Evolutionary conservation across 1,140 invertebrate genomes (phyloP), one percentile per base, ranked within the genome.

Genomic region (Chlorops oryzae): DNA sequence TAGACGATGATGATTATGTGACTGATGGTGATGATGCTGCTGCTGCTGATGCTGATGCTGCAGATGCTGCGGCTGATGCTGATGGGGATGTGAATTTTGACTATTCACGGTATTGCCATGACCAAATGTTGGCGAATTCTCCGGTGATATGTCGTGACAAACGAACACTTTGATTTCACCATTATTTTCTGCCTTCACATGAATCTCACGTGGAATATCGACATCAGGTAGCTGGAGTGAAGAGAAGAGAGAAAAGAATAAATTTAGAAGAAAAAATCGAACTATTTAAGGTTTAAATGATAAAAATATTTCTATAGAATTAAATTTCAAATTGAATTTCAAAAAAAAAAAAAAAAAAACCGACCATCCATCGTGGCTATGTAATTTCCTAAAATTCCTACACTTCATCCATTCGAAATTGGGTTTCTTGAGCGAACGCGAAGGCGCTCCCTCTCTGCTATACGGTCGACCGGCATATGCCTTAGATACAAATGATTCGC

Each of bases 91-190:
- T 61, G 57, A 52, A 61, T 61, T 47, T 59, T 54, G 45, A n/a
- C n/a, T n/a, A 44, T 38, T 65, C 56, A 27, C 60, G 44, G 12
- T 44, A 28, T 39, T 32, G 1, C 20, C 56, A 47, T 0, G 46
- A 3, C 3, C 59, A 25, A 51, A 63, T 22, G 35, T 57, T 20
- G 66, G 67, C 67, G 77, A 48, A 64, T 60, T 62, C 59, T 65
- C 52, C 55, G 72, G 65, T 82, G 82, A 59, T 39, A 59, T 64
- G 57, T 93, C 89, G 27, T 89, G 89, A 79, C 90, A 94, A 40
- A 94, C 78, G 74, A 88, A 93, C 23, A 95, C 90, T 75, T 96
- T 92, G 54, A 97, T 96, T 70, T 94, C 89, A 23, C 88, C 92
- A 41, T 81, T 83, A 23, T 70, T 70, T 53, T 84, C 81, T 55